Percentiles rank a stretch among this genome's conserved stretches.
These are phyloP conservation scores for Drosophila longiperda DNA, from an alignment of 2,888 invertebrate genomes.

Conservation along the genomic window DNA sequence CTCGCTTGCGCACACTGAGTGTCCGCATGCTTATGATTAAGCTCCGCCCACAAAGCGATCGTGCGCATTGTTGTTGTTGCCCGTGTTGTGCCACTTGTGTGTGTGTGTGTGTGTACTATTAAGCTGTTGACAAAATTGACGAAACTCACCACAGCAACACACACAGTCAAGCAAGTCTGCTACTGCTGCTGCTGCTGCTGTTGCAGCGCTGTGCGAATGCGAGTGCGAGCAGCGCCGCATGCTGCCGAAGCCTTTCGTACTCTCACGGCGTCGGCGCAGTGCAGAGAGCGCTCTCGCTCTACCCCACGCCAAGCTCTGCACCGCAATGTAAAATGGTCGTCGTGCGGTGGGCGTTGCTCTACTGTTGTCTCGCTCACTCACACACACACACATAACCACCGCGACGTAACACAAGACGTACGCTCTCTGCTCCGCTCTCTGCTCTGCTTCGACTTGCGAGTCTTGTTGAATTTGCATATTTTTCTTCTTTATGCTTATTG, in stretches of 20 bases:
- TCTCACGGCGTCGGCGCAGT: constrained; percentile 60
- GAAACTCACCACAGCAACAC: constrained; percentile 67
- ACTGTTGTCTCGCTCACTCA: constrained; percentile 42
- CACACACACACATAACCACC: background rate
- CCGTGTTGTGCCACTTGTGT: background rate
- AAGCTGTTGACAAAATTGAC: constrained; percentile 51
- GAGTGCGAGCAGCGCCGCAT: constrained; percentile 50
- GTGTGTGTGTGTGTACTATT: constrained; percentile 5
- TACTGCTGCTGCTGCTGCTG: constrained; percentile 1
- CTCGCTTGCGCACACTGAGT: constrained; percentile 46
- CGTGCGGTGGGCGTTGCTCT: constrained; percentile 73
- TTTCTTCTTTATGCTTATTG: constrained; percentile 73
- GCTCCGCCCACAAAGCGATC: constrained; percentile 75
- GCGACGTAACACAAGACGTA: background rate
- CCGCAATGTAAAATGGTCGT: constrained; percentile 74
- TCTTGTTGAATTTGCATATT: constrained; percentile 70
- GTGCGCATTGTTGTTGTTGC: constrained; percentile 62
- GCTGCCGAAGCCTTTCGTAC: constrained; percentile 31
- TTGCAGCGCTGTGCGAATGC: background rate
- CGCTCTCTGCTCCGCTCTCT: constrained; percentile 6
- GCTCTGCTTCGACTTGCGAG: constrained; percentile 5
- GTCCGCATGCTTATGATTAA: constrained; percentile 33
- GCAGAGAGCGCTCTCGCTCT: constrained; percentile 44
- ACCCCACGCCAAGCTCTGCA: constrained; percentile 41
- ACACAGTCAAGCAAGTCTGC: constrained; percentile 10